A percentile compares a stretch with the other conserved stretches of the same genome.
Evolutionary conservation across 2,888 invertebrate species (phyloP).

Genomic region (Aphidius colemani): DNA sequence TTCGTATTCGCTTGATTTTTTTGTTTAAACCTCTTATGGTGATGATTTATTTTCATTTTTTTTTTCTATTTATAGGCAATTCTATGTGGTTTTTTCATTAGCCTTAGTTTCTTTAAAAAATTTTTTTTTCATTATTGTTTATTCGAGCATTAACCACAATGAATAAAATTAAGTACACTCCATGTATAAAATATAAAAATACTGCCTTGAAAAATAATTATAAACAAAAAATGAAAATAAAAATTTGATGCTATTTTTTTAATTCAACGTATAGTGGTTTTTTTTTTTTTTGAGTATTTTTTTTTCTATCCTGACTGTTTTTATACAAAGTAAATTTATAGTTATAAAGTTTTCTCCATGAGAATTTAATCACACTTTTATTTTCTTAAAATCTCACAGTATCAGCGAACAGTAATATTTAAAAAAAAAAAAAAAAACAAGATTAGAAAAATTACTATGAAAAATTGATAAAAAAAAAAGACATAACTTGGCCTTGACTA

Average conservation of each 20-base stretch:
- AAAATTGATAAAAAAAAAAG: too few species aligned
- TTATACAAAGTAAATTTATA: background rate
- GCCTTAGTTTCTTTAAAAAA: too few species aligned
- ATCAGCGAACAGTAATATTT: too few species aligned
- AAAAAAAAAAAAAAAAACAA: too few species aligned
- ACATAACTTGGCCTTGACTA: too few species aligned
- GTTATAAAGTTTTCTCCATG: conserved; percentile 2
- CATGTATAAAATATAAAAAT: conserved; percentile 56
- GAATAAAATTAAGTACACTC: conserved; percentile 57
- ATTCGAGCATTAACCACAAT: conserved; percentile 49
- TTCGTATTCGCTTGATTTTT: conserved; percentile 23
- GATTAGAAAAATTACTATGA: too few species aligned
- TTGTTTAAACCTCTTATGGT: background rate
- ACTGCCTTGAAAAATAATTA: conserved; percentile 52
- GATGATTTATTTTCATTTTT: conserved; percentile 5
- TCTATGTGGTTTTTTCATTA: conserved; percentile 38
- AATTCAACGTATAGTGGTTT: conserved; percentile 12
- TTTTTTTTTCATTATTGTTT: conserved; percentile 40
- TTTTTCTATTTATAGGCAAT: conserved; percentile 40
- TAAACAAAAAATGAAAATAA: conserved; percentile 9
- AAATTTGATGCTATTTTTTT: conserved; percentile 17
- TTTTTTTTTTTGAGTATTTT: conserved; percentile 22
- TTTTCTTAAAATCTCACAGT: too few species aligned
- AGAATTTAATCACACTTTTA: too few species aligned
- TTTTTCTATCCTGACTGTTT: conserved; percentile 27